A percentile compares a stretch with the other conserved stretches of the same genome.
Conservation (phyloP, 2,113 vertebrate genomes). For the Willisornis vidua region DNA sequence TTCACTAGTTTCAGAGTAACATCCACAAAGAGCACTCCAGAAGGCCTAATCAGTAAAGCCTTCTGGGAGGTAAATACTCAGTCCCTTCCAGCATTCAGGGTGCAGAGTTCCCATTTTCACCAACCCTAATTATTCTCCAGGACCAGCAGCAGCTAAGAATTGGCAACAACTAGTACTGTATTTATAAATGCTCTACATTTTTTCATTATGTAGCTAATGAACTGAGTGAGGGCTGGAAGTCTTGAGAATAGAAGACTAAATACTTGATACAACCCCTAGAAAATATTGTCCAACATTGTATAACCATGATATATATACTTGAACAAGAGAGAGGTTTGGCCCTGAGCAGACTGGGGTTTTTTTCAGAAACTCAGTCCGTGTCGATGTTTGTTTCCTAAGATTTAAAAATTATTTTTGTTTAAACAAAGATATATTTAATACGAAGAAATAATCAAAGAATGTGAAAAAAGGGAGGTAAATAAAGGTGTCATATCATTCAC, state of each 20-base stretch:
- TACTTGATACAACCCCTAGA: not conserved
- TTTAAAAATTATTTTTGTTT: not conserved
- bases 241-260: not conserved
- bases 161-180: not conserved
- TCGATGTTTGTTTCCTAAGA: not conserved
- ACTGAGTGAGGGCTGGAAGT: not conserved
- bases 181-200: not conserved
- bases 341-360: not conserved
- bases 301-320: not conserved
- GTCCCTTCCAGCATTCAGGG: not conserved
- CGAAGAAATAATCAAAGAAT: not conserved
- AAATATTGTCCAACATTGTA: not conserved
- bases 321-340: not conserved
- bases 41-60: not conserved
- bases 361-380: not conserved
- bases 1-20: not conserved
- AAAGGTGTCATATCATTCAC: not conserved
- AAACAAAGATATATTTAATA: not conserved
- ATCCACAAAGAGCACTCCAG: not conserved
- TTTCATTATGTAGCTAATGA: not conserved
- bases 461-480: not conserved
- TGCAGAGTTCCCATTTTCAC: not conserved
- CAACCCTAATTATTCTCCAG: not conserved
- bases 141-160: not conserved
- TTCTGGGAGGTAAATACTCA: not conserved